Conservation (phyloP, 2,113 vertebrate species). For the Charadrius vociferus region DNA sequence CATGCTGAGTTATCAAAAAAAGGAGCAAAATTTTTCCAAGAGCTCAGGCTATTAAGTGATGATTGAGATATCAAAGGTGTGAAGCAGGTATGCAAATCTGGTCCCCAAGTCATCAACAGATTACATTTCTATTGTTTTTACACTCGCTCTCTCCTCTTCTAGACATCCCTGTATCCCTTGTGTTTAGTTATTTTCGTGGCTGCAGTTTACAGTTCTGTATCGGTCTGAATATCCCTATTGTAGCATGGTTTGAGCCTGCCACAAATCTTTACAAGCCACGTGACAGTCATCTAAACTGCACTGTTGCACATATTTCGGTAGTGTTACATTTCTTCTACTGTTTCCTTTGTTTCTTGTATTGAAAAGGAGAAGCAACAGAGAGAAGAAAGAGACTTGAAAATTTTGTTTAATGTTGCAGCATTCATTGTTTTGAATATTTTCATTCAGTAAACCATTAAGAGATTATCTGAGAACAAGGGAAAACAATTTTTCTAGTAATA, state of each 20-base stretch:
- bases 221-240: not conserved
- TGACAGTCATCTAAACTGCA: not conserved
- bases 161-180: not conserved
- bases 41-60: not conserved
- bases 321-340: conserved; percentile 2
- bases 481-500: conserved; percentile 23
- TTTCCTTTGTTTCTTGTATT: not conserved
- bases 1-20: not conserved
- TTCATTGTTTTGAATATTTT: not conserved
- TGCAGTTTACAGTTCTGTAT: not conserved
- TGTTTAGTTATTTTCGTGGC: not conserved
- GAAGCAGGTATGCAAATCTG: not conserved
- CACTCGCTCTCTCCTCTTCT: not conserved
- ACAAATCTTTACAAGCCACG: not conserved
- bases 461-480: not conserved
- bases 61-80: not conserved
- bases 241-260: not conserved
- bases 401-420: not conserved
- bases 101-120: not conserved
- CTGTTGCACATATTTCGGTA: not conserved
- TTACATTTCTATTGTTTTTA: not conserved
- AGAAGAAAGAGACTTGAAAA: not conserved
- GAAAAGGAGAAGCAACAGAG: not conserved
- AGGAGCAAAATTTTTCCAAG: not conserved
- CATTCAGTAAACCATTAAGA: not conserved